Percentiles rank a stretch among this genome's conserved stretches.
Conservation (phyloP, 2,888 invertebrate species). For the Noctua janthe region DNA sequence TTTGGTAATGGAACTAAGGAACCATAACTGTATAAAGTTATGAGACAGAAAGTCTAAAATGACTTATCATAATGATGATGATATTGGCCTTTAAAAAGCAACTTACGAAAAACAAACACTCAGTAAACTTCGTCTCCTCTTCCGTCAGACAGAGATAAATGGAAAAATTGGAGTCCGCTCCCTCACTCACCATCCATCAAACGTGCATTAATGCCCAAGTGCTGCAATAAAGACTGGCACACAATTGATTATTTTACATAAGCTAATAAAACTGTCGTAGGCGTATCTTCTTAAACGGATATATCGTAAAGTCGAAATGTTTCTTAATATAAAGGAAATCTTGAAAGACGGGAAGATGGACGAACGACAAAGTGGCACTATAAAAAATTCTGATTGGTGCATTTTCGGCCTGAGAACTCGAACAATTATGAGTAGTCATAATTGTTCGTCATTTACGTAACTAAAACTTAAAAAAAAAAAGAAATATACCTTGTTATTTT, state of each 20-base stretch:
- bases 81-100: not conserved
- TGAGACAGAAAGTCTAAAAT: not conserved
- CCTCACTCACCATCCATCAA: constrained; percentile 72
- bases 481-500: not conserved
- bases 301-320: constrained; percentile 35
- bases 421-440: not conserved
- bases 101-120: constrained; percentile 1
- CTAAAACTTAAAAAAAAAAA: not conserved
- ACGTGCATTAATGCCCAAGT: constrained; percentile 73
- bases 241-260: constrained; percentile 46
- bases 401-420: not conserved
- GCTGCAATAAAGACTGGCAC: constrained; percentile 67
- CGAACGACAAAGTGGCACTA: not conserved
- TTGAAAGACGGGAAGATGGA: not conserved
- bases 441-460: not conserved
- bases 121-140: constrained; percentile 34
- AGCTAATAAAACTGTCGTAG: constrained; percentile 48
- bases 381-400: not conserved
- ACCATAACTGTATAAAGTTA: not conserved
- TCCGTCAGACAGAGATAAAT: constrained; percentile 73
- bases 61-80: no score
- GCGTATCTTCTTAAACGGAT: constrained; percentile 18
- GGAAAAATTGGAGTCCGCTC: constrained; percentile 68
- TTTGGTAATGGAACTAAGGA: not conserved
- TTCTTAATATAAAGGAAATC: constrained; percentile 19